A percentile compares a stretch with the other conserved stretches of the same genome.
Conservation (phyloP, 2,797 vertebrate genomes). For the Macropodus opercularis region DNA sequence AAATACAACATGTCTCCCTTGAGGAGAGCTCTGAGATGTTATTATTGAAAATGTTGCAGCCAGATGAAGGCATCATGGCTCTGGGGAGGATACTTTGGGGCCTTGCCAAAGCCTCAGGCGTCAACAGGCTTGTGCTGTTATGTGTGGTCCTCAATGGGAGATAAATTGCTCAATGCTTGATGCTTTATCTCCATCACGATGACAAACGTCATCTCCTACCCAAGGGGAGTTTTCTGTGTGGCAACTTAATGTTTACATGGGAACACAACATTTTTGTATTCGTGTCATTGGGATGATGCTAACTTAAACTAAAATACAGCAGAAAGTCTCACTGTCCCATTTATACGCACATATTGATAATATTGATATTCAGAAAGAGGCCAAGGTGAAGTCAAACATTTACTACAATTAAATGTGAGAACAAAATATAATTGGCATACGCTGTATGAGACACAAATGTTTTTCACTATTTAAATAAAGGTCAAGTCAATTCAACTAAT, state of each 20-base stretch:
- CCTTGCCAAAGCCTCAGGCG: constrained; percentile 80
- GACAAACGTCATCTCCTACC: constrained; percentile 56
- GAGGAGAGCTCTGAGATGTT: constrained; percentile 69
- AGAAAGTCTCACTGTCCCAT: neutral
- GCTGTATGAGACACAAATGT: too few relatives aligned
- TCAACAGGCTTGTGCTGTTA: constrained; percentile 77
- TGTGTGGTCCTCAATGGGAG: constrained; percentile 77
- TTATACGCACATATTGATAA: too few relatives aligned
- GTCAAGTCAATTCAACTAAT: too few relatives aligned
- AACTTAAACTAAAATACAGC: neutral
- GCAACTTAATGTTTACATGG: constrained; percentile 50
- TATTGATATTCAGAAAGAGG: too few relatives aligned
- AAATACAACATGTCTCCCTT: constrained; percentile 69
- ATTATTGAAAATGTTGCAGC: constrained; percentile 80
- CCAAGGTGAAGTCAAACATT: too few relatives aligned
- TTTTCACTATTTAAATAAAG: too few relatives aligned
- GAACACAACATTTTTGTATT: constrained; percentile 14
- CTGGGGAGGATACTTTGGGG: constrained; percentile 75
- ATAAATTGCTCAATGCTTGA: constrained; percentile 73
- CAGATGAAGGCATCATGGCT: constrained; percentile 79
- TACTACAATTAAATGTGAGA: too few relatives aligned
- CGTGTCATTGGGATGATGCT: constrained; percentile 9
- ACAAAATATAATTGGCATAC: too few relatives aligned
- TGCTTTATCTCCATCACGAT: constrained; percentile 63
- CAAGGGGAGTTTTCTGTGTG: constrained; percentile 44